Evolutionary conservation across 2,113 vertebrate genomes (phyloP).

Genomic region (Charina bottae): DNA sequence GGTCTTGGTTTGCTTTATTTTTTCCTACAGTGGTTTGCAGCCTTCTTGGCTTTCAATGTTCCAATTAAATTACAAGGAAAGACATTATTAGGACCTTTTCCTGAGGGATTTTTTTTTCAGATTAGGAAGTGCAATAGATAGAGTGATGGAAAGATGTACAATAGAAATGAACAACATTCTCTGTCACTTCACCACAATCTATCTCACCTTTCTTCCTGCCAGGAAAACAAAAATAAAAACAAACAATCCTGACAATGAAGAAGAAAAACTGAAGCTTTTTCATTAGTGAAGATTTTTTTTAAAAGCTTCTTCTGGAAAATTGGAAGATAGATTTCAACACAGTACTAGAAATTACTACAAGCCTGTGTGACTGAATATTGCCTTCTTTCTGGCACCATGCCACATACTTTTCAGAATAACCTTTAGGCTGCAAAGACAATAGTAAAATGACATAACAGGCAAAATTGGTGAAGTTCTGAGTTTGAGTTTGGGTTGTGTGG

Average conservation of each 20-base stretch:
- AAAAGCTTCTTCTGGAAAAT: background rate
- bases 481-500: background rate
- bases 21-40: background rate
- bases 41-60: background rate
- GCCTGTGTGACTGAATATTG: background rate
- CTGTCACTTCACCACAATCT: background rate
- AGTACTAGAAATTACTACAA: background rate
- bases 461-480: background rate
- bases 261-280: background rate
- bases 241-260: background rate
- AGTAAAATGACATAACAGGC: background rate
- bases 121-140: background rate
- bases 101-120: background rate
- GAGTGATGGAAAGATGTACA: background rate
- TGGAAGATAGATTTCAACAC: background rate
- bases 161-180: background rate
- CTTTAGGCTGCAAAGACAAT: background rate
- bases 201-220: background rate
- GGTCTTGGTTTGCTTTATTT: background rate
- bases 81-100: background rate
- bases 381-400: background rate
- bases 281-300: background rate
- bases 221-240: background rate
- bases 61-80: background rate
- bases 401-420: background rate